Evolutionary conservation across 2,888 invertebrate species (phyloP), one percentile per base, ranked within the genome.

Genomic region (Hymenopus coronatus): DNA sequence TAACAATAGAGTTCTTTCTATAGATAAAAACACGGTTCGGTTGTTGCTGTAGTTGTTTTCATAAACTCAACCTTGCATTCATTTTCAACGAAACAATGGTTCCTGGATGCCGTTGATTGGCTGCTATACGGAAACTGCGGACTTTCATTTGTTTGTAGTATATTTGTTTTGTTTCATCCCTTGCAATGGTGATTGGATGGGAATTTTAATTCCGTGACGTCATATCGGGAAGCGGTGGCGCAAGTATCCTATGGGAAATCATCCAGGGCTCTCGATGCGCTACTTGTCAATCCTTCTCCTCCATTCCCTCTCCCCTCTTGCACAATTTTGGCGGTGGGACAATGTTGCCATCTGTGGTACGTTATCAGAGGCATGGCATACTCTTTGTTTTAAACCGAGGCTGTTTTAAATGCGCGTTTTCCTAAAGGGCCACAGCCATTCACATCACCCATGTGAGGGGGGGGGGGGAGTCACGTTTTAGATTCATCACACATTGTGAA

Each of bases 181-280:
- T 20, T 70, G 28, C 40, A 85, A 85, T 87, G 87, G 81, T 82
- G 87, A 87, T 87, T 82, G 87, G 82, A 82, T 4, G 54, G 86
- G 82, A 87, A 87, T 82, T 87, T 87, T 87, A 87, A 87, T 87
- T 87, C 82, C 30, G 87, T 82, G 82, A 87, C 87, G 87, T 87
- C 87, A 82, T 82, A 87, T 70, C 20, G 54, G 54, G 54, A 70
- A 70, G 54, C 54, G 54, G 54, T 70, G 54, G 54, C 54, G 54
- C 54, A 70, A 70, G 54, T 70, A 70, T 85, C 85, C 85, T 85
- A 85, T 82, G 82, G 87, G 87, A 87, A 87, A 87, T 87, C 87
- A 87, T 28, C 54, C 54, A 40, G 54, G 54, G 54, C 54, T 70
- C 54, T 70, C 54, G 54, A 70, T 70, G 54, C 54, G 54, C 54